Conservation (phyloP, 2,113 vertebrate genomes). For the Odobenus rosmarus region DNA sequence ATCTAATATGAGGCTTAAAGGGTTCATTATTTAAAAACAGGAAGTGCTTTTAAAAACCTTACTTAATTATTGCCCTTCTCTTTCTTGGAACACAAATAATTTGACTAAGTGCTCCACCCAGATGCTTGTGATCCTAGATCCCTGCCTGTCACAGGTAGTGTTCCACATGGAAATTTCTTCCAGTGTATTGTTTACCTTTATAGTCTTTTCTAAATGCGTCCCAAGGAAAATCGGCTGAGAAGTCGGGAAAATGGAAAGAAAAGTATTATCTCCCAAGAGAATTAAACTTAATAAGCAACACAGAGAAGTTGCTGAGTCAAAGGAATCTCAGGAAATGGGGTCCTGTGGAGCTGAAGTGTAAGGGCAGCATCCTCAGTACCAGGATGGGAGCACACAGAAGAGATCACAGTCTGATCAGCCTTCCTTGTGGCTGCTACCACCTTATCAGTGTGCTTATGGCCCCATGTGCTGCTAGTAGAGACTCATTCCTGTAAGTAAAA, state of each 20-base stretch:
- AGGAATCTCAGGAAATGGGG: background rate
- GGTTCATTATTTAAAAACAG: constrained; percentile 52
- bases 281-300: background rate
- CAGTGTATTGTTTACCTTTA: background rate
- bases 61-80: background rate
- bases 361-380: background rate
- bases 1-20: constrained; percentile 23
- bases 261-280: background rate
- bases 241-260: background rate
- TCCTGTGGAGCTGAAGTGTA: background rate
- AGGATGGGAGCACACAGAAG: fast-evolving
- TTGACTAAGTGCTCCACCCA: background rate
- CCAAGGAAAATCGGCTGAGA: background rate
- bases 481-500: background rate
- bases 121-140: background rate
- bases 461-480: background rate
- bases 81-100: constrained; percentile 27
- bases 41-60: constrained; percentile 25
- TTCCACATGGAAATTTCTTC: background rate
- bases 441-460: background rate
- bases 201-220: background rate
- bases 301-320: background rate
- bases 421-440: background rate
- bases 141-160: background rate
- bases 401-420: too few relatives aligned